Evolutionary conservation across 2,797 vertebrate species (phyloP), one percentile per base, ranked within the genome.

Genomic region (Myotis planiceps): DNA sequence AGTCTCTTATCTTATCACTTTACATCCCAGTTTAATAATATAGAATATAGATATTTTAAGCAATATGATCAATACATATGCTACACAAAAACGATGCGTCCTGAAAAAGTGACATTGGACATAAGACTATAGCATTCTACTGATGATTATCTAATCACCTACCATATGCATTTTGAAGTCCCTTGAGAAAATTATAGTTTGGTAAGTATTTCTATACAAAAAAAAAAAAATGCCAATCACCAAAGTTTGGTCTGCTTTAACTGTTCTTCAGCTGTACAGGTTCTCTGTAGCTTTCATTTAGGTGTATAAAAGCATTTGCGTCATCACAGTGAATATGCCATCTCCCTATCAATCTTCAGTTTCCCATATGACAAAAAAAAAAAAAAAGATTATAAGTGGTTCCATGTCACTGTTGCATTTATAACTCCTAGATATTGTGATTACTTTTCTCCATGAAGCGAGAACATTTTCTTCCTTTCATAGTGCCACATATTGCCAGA

Each of bases 61-160:
- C 18, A 85, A 45, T 88, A 39, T 72, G 9, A 72, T 12, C 25
- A 87, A 80, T 58, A 58, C 4, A 34, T 18, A 6, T 71, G 49
- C 12, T 29, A 39, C 29, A 75, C 34, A 85, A 75, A 37, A 68
- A 15, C 72, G 1, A 25, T 6, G 2, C 4, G 3, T 75, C 4
- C 34, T 90, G 53, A 93, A 66, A 94, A 94, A 34, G 10, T 79
- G 51, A 27, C 9, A 47, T 39, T 82, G 82, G 25, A 55, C 6
- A 25, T 55, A 25, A 86, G 10, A 83, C 81, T 32, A 25, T 60
- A 78, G 9, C 34, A 39, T 58, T 80, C 3, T 74, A 25, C 6
- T 76, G 6, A 63, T 89, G 6, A 51, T 74, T 97, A 97, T 80
- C 81, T 93, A 97, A 95, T 96, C 75, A 97, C 92, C n/a, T 97